Evolutionary conservation across 2,113 vertebrate genomes (phyloP), one percentile per base, ranked within the genome.

Genomic region (Cebidichthys violaceus): DNA sequence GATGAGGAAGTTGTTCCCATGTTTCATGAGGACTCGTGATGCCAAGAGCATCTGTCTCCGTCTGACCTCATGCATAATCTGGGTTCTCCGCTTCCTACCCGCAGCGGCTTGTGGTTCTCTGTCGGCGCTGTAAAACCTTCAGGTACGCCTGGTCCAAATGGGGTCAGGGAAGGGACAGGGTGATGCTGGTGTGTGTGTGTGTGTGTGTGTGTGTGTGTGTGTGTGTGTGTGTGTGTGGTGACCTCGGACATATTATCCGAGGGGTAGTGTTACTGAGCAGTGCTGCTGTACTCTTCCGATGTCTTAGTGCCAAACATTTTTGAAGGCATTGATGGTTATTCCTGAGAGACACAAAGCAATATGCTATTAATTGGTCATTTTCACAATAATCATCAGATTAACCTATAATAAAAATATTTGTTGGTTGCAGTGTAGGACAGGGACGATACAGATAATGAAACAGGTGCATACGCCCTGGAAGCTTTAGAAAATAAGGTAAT

Each of bases 161-260:
- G 76, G 92, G 91, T 92, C 89, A 90, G 68, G 41, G 61, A 78
- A 24, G 82, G 89, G 86, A 31, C 73, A 83, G 72, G 83, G 67
- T 60, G 83, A 77, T 79, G 72, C 52, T 73, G 13, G 45, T 87
- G 75, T 90, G 70, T 50, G 65, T 50, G 39, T 50, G 47, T 52
- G 50, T n/a, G n/a, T n/a, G n/a, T n/a, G n/a, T n/a, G n/a, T n/a
- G n/a, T 37, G 43, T 18, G 11, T 37, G 43, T 18, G 11, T 52
- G 31, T 57, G 59, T 18, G 14, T 31, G 80, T 86, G 74, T 86
- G 65, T 37, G 80, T 73, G 33, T 54, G 81, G 54, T 88, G 86
- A 87, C 83, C 85, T 89, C 83, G 78, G 88, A 89, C 88, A 86
- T 60, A 81, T 85, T 88, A 90, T 88, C 75, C 39, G 9, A 33